phyloP scores from a whole-genome alignment of 2,797 vertebrate genomes.

The Ambastaia sidthimunki region DNA sequence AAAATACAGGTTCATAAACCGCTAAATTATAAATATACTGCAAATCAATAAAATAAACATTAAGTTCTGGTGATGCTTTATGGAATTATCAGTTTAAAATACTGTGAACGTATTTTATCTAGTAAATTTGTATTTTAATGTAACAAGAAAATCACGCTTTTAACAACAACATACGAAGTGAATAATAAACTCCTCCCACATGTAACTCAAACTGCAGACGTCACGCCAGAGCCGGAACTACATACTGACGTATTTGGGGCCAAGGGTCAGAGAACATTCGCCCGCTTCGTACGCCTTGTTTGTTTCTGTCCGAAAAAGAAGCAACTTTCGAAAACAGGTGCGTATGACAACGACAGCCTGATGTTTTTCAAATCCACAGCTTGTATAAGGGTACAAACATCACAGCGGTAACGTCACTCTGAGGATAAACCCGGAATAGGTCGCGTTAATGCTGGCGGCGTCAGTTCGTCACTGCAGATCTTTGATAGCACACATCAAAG shows the following conservation, averaged over 20 bases:
- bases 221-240: constrained; percentile 29
- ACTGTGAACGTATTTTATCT: too few species aligned
- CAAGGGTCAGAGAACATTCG: constrained; percentile 72
- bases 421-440: constrained; percentile 8
- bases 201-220: not conserved
- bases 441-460: not conserved
- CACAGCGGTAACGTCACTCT: not conserved
- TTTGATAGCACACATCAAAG: not conserved
- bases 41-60: constrained; percentile 82
- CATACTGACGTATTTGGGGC: constrained; percentile 60
- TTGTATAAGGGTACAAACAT: not conserved
- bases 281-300: constrained; percentile 67
- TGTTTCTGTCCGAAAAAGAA: constrained; percentile 62
- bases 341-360: constrained; percentile 36
- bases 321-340: constrained; percentile 62
- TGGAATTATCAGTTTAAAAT: too few species aligned
- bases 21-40: constrained; percentile 79
- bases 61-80: constrained; percentile 87
- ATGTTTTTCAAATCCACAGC: not conserved
- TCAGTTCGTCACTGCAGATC: not conserved
- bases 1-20: constrained; percentile 94
- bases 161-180: too few species aligned
- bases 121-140: not conserved
- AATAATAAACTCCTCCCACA: constrained; percentile 12
- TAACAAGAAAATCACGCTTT: not conserved